Evolutionary conservation across 1,140 invertebrate genomes (phyloP).

Genomic region (Zaprionus davidi): DNA sequence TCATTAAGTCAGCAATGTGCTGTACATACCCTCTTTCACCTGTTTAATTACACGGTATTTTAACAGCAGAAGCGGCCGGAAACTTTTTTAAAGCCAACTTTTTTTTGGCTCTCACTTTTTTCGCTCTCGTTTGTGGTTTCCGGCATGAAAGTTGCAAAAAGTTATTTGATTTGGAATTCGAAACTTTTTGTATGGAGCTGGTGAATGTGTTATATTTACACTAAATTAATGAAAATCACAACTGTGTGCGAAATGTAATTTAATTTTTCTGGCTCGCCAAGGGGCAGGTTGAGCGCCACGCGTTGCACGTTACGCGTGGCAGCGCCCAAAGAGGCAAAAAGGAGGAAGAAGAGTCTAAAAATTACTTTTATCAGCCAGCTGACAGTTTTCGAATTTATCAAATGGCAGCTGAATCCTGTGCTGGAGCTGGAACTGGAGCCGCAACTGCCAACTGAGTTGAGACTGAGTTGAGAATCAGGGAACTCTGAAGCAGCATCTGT

Average conservation of each 20-base stretch:
- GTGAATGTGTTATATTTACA: conserved; percentile 68
- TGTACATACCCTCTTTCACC: background rate
- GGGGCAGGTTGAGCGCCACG: conserved; percentile 17
- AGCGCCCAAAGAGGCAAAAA: conserved; percentile 15
- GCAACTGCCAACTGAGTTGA: background rate
- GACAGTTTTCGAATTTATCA: conserved; percentile 80
- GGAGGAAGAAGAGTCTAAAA: conserved; percentile 21
- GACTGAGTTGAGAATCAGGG: background rate
- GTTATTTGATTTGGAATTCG: conserved; percentile 78
- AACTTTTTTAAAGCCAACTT: conserved; percentile 51
- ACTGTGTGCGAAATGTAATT: conserved; percentile 79
- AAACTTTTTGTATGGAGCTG: conserved; percentile 51
- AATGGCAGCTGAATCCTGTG: conserved; percentile 36
- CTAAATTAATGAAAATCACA: conserved; percentile 81
- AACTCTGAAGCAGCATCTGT: conserved; percentile 44
- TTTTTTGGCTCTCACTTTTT: conserved; percentile 27
- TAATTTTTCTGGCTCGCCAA: conserved; percentile 51
- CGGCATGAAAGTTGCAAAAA: conserved; percentile 65
- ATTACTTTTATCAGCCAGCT: conserved; percentile 64
- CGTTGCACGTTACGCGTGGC: conserved; percentile 31
- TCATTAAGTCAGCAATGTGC: background rate
- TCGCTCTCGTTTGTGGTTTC: conserved; percentile 60
- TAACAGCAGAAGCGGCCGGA: conserved; percentile 41
- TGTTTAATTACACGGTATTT: conserved; percentile 1
- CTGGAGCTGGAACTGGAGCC: conserved; percentile 2